Evolutionary conservation across 1,140 invertebrate species (phyloP).

Genomic region (Calosoma granatense): DNA sequence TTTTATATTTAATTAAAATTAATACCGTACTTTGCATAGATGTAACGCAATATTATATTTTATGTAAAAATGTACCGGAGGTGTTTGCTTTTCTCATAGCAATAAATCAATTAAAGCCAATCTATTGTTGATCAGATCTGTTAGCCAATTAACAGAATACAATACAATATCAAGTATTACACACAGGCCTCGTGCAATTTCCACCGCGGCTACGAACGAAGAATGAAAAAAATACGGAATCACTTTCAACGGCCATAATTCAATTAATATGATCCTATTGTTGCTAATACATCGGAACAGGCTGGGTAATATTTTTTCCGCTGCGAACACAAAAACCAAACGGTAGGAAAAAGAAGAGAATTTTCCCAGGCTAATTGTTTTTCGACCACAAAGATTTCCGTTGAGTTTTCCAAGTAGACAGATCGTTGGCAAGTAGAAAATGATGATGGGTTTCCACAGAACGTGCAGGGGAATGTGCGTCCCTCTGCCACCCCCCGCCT

Average conservation of each 20-base stretch:
- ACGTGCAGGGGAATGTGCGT: no score
- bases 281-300: neutral
- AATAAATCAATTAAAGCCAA: no score
- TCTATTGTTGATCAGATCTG: no score
- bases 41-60: no score
- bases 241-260: neutral
- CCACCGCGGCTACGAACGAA: neutral
- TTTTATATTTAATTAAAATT: no score
- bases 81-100: no score
- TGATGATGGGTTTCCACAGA: slow-evolving; percentile 1
- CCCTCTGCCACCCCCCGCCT: neutral
- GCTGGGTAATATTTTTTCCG: neutral
- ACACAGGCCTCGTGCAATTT: no score
- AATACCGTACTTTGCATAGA: no score
- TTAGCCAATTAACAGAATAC: no score
- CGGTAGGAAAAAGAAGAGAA: neutral
- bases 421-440: neutral
- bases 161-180: no score
- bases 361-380: slow-evolving; percentile 6
- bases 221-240: neutral
- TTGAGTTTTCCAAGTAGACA: neutral
- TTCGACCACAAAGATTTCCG: neutral
- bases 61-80: no score
- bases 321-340: neutral
- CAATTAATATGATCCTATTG: slow-evolving; percentile 2